Evolutionary conservation across 2,888 invertebrate genomes (phyloP), one percentile per base, ranked within the genome.

Genomic region (Hecatera dysodea): DNA sequence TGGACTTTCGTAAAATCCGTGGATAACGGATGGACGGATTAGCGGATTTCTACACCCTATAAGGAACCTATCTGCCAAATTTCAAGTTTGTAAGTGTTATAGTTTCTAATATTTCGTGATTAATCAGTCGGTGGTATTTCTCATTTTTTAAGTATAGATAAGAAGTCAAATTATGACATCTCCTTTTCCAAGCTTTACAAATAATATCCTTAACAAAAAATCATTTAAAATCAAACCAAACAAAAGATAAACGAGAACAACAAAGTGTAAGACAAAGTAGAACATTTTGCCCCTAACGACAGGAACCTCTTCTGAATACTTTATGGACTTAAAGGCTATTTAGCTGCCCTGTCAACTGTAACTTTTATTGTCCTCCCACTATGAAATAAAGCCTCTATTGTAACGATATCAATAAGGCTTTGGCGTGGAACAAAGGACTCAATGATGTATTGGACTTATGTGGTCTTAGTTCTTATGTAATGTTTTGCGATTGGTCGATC

Each of bases 311-410:
- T 22, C 64, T 92, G 90, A 89, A 92, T 92, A 87, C 88, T 91
- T 90, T 89, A 91, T 90, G 82, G 73, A 75, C 84, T 83, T 87
- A 83, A 81, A 83, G 87, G 86, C 85, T 86, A 89, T 89, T 89
- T 88, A 85, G 69, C 72, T 67, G 79, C 46, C 78, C 76, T 71
- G 72, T 69, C 76, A 77, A 77, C 80, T 80, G 72, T 69, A 67
- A 60, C 67, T 74, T 80, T 82, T 80, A 83, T 84, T 86, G 85
- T 86, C 85, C 79, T 76, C 50, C 78, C 64, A 69, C 75, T 75
- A 87, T 79, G 78, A 84, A 82, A 87, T 85, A 87, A 88, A 82
- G 67, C 84, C 78, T 67, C 86, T 82, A 78, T 78, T 84, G 83
- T 87, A 88, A 89, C 85, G 24, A 72, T 88, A 86, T 87, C 90